Evolutionary conservation across 2,113 vertebrate species (phyloP).

Genomic region (Planiliza haematocheilus): DNA sequence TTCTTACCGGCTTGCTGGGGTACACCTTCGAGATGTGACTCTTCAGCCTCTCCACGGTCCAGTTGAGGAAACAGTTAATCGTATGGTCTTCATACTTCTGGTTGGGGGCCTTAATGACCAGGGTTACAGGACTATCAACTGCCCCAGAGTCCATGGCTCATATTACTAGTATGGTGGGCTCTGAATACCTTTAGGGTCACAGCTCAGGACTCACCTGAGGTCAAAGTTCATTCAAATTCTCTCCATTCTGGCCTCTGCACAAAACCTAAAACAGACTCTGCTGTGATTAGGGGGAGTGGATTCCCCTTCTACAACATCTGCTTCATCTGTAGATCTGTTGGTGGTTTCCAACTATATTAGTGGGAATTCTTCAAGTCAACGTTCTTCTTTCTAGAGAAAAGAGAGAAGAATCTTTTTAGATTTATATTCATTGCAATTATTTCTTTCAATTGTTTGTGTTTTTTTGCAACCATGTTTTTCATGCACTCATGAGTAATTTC

Average conservation of each 20-base stretch:
- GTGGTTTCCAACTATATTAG: neutral
- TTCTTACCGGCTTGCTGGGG: constrained; percentile 93
- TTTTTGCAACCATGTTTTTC: neutral
- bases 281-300: neutral
- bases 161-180: constrained; percentile 56
- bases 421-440: too few species aligned
- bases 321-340: constrained; percentile 28
- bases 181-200: constrained; percentile 42
- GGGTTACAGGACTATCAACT: constrained; percentile 88
- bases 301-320: constrained; percentile 42
- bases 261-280: constrained; percentile 35
- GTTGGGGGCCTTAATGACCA: constrained; percentile 95
- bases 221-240: constrained; percentile 43
- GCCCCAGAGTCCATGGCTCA: constrained; percentile 87
- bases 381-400: constrained; percentile 24
- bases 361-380: constrained; percentile 1
- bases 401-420: neutral
- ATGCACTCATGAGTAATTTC: neutral
- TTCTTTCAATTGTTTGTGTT: neutral
- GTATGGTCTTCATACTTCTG: constrained; percentile 97
- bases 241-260: constrained; percentile 37
- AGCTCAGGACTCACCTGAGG: constrained; percentile 55
- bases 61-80: constrained; percentile 92
- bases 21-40: constrained; percentile 91
- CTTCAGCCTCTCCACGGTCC: constrained; percentile 96